Evolutionary conservation across 2,113 vertebrate species (phyloP).

Genomic region (Pandion haliaetus): DNA sequence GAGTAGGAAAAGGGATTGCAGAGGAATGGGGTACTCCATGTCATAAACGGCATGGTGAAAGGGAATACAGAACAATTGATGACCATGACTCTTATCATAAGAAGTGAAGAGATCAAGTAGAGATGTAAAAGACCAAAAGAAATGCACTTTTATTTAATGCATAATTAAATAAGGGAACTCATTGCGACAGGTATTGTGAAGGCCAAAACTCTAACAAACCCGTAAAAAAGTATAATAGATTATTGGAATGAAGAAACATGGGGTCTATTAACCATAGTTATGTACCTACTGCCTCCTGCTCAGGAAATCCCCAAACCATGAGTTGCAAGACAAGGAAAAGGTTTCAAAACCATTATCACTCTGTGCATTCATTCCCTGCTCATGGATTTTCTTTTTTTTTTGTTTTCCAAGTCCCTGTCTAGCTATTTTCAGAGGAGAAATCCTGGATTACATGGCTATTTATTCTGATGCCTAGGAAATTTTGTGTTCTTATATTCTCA

Average conservation of each 20-base stretch:
- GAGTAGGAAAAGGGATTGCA: neutral
- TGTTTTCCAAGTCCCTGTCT: neutral
- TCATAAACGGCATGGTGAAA: neutral
- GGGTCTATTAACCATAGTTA: neutral
- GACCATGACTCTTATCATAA: neutral
- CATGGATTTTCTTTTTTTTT: fast-evolving
- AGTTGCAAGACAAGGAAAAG: neutral
- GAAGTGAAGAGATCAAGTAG: neutral
- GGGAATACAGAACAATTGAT: neutral
- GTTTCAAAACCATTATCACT: neutral
- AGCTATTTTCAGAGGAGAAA: neutral
- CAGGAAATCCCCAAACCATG: neutral
- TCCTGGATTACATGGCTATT: neutral
- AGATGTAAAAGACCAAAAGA: neutral
- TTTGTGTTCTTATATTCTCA: neutral
- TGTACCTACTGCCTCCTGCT: neutral
- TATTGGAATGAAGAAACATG: neutral
- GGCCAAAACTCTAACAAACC: neutral
- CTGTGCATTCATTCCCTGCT: neutral
- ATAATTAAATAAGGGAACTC: neutral
- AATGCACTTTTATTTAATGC: neutral
- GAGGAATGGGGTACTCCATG: neutral
- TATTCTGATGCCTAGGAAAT: neutral
- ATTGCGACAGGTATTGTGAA: neutral
- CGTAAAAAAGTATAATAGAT: neutral